These are phyloP conservation scores for Arion vulgaris DNA, from an alignment of 1,140 invertebrate genomes.

Conservation along the genomic window DNA sequence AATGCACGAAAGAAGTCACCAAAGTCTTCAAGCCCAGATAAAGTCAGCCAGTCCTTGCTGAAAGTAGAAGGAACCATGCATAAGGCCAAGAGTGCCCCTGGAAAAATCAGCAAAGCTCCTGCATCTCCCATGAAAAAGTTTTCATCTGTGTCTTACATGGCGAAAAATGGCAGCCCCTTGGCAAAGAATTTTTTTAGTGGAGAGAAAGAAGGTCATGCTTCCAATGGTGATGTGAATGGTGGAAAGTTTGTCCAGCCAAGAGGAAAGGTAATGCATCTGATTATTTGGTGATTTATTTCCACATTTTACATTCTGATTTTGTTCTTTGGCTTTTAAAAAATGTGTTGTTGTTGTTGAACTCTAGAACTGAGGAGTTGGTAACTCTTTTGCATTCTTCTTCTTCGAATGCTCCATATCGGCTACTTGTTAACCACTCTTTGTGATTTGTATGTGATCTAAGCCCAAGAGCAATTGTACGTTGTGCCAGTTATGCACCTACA, in stretches of 20 bases:
- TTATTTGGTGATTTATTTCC: background rate
- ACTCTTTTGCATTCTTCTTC: no score
- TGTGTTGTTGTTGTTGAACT: no score
- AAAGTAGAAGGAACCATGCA: background rate
- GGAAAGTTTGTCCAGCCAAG: conserved; percentile 61
- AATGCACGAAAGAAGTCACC: background rate
- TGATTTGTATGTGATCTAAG: no score
- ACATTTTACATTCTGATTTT: background rate
- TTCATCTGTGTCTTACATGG: conserved; percentile 52
- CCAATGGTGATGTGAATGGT: background rate
- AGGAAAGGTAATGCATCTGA: conserved; percentile 57
- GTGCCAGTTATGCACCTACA: no score
- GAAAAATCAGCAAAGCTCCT: background rate
- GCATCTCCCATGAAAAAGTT: conserved; percentile 44
- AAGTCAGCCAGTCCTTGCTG: background rate
- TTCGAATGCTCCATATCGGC: no score
- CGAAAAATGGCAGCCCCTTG: conserved; percentile 47
- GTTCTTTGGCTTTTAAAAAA: no score
- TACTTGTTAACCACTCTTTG: no score
- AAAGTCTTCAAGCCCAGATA: background rate
- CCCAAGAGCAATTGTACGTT: no score
- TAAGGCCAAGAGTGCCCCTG: background rate
- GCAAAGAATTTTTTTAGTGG: conserved; percentile 48
- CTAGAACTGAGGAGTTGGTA: no score
- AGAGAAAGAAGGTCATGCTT: background rate